Evolutionary conservation across 2,888 invertebrate species (phyloP).

Genomic region (Alcis repandata): DNA sequence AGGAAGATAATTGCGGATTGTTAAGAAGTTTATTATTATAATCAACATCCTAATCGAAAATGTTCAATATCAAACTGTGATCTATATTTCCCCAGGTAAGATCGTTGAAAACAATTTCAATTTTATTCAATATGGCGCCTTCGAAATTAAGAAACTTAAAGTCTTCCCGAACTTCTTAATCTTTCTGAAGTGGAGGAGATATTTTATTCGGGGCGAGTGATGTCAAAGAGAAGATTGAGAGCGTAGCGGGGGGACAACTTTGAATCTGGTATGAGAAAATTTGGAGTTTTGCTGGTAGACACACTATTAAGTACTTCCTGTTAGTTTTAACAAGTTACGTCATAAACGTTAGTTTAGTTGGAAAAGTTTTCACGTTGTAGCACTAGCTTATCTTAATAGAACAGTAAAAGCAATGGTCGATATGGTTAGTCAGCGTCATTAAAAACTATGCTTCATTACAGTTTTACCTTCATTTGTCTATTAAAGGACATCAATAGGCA

Average conservation of each 20-base stretch:
- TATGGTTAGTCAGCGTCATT: too few species aligned
- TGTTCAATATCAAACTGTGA: conserved; percentile 27
- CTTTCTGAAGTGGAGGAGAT: conserved; percentile 68
- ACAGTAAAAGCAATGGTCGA: too few species aligned
- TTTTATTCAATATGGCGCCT: conserved; percentile 62
- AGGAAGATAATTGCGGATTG: not conserved
- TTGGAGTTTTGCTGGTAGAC: not conserved
- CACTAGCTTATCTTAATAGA: too few species aligned
- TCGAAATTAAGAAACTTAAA: conserved; percentile 72
- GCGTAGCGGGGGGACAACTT: conserved; percentile 41
- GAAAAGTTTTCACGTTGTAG: too few species aligned
- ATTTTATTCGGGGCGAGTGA: conserved; percentile 62
- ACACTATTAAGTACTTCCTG: not conserved
- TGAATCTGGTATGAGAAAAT: conserved; percentile 22
- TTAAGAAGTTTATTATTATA: not conserved
- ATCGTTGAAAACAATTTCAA: conserved; percentile 59
- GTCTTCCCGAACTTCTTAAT: conserved; percentile 70
- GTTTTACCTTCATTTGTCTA: too few species aligned
- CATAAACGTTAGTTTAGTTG: not conserved
- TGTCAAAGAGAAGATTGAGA: conserved; percentile 55
- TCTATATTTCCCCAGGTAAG: conserved; percentile 45
- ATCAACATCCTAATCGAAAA: conserved; percentile 18
- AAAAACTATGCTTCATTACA: too few species aligned
- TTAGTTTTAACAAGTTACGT: conserved; percentile 4
- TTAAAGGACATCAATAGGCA: too few species aligned